phyloP scores from a whole-genome alignment of 1,140 invertebrate species.

The Lysiphlebus fabarum region DNA sequence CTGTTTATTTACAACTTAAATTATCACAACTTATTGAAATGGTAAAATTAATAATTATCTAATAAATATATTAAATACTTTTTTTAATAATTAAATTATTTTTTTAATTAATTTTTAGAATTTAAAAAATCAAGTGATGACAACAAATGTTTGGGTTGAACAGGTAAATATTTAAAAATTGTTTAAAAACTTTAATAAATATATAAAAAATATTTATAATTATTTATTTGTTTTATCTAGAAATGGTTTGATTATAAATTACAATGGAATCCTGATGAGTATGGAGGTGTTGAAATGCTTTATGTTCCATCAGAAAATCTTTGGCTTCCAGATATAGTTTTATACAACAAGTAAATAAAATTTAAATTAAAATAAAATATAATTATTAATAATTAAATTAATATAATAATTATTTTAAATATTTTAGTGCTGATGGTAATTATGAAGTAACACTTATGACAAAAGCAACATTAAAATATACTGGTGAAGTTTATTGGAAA shows the following conservation, averaged over 20 bases:
- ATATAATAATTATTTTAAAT: constrained; percentile 11
- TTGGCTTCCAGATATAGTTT: constrained; percentile 85
- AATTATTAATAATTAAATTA: neutral
- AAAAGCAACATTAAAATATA: constrained; percentile 87
- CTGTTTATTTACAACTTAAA: constrained; percentile 87
- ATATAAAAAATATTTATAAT: constrained; percentile 20
- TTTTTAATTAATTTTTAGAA: constrained; percentile 58
- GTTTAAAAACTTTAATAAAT: neutral
- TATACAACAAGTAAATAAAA: constrained; percentile 77
- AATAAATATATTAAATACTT: too few relatives aligned
- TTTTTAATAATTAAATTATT: too few relatives aligned
- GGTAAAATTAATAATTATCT: constrained; percentile 51
- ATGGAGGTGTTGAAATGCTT: constrained; percentile 87
- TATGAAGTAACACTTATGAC: constrained; percentile 97
- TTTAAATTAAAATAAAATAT: constrained; percentile 10
- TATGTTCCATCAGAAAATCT: constrained; percentile 91
- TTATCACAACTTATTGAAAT: constrained; percentile 95
- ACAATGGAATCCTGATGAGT: constrained; percentile 88
- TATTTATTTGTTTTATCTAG: constrained; percentile 54
- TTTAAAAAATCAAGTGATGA: constrained; percentile 92
- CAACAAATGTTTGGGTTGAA: constrained; percentile 91
- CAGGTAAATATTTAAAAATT: constrained; percentile 64
- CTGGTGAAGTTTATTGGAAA: constrained; percentile 92
- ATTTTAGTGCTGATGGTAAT: constrained; percentile 86
- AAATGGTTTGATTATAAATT: constrained; percentile 95